Conservation (phyloP, 1,140 invertebrate species). For the Gryllus bimaculatus region DNA sequence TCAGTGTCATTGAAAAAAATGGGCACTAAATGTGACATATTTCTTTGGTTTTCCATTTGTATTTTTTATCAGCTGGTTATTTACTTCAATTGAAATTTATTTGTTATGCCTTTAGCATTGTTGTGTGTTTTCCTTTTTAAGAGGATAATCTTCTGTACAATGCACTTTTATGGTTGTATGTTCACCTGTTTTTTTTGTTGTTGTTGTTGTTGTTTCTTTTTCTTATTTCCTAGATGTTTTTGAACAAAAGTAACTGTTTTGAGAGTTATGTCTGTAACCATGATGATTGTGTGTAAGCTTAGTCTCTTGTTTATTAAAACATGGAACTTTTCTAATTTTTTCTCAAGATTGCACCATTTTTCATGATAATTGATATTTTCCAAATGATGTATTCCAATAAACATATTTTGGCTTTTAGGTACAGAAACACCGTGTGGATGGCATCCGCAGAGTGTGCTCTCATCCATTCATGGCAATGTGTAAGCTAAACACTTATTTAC, state of each 20-base stretch:
- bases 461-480: slow-evolving; percentile 91
- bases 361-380: neutral
- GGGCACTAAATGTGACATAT: too few relatives aligned
- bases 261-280: neutral
- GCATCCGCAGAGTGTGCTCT: slow-evolving; percentile 87
- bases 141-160: neutral
- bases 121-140: neutral
- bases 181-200: neutral
- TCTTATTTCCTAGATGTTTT: neutral
- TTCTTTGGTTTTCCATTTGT: too few relatives aligned
- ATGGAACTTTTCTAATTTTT: neutral
- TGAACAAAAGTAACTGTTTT: neutral
- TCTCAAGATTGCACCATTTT: neutral
- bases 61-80: too few relatives aligned
- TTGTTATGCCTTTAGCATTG: too few relatives aligned
- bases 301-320: neutral
- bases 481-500: slow-evolving; percentile 47
- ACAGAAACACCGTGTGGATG: slow-evolving; percentile 80
- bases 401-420: slow-evolving; percentile 44
- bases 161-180: neutral
- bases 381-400: too few relatives aligned
- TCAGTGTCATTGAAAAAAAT: too few relatives aligned
- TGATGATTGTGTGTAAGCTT: neutral
- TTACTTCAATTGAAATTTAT: too few relatives aligned
- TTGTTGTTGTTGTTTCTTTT: neutral